Base-by-base conservation (phyloP, 2,888 invertebrate genomes). In the Shargacucullia verbasci region DNA sequence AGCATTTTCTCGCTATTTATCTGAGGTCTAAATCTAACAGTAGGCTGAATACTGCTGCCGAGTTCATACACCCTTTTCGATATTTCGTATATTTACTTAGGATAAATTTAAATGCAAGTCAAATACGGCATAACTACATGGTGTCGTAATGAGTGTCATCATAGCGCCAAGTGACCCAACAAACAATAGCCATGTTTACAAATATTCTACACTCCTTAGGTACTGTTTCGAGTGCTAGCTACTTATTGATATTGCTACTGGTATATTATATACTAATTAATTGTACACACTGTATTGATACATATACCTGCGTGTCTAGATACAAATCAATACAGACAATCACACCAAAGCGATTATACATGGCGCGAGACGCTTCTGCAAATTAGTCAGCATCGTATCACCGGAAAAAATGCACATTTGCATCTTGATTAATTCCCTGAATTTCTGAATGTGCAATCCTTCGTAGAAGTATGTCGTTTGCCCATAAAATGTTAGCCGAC, bases 141-240 rank as follows among this genome's bases (percentile, higher is more conserved):
- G 33, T 29, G 33, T 39, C 67, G 34, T 45, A 64, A 64, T 52
- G 56, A 53, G 13, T n/a, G n/a, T 6, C 25, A 38, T 31, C 14
- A 10, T 13, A 14, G 10, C 35, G 38, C 31, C 14, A 11, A 12
- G 39, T 44, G 44, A n/a, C 27, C 52, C 31, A 12, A n/a, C 40
- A 10, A 58, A 67, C 66, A 67, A 63, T 63, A 46, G 45, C 12
- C 13, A 0, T 68, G 33, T 67, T 67, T 63, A 58, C 53, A 58
- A 63, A 69, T 40, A 52, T 25, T n/a, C 1, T n/a, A 10, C 10
- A 39, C 33, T 10, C 31, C 52, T 34, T n/a, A n/a, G n/a, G n/a
- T n/a, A n/a, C 35, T 49, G 34, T 13, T 46, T 10, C 13, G 2
- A 45, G 20, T 27, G 2, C n/a, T 33, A 33, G 11, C 9, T 1